Evolutionary conservation across 2,888 invertebrate species (phyloP).

Genomic region (Himalopsyche anomala): DNA sequence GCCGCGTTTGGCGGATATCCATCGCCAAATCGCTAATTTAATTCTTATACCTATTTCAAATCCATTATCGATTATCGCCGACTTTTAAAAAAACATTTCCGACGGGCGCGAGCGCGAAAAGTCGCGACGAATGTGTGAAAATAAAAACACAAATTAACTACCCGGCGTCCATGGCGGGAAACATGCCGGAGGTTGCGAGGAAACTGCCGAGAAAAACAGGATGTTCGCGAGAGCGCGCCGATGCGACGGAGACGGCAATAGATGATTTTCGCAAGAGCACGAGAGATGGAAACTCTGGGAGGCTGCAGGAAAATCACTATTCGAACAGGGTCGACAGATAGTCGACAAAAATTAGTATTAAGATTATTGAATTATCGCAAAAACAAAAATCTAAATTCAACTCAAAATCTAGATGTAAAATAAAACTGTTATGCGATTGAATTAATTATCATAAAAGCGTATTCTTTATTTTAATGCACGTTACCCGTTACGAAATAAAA

Average conservation of each 20-base stretch:
- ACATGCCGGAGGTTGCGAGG: conserved; percentile 63
- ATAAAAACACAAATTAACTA: conserved; percentile 53
- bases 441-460: too few species aligned
- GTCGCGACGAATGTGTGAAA: conserved; percentile 13
- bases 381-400: too few species aligned
- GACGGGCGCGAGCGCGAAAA: not conserved
- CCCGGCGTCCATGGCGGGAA: conserved; percentile 61
- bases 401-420: too few species aligned
- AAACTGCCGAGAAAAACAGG: conserved; percentile 65
- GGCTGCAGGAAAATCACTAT: conserved; percentile 41
- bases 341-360: too few species aligned
- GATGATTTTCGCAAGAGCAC: not conserved
- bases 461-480: too few species aligned
- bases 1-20: conserved; percentile 19
- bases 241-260: conserved; percentile 6
- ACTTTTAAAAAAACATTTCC: not conserved
- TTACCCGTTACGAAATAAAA: too few species aligned
- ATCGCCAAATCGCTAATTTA: not conserved
- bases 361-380: too few species aligned
- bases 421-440: too few species aligned
- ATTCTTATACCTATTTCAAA: not conserved
- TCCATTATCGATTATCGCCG: not conserved
- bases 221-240: conserved; percentile 56
- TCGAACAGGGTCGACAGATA: conserved; percentile 45
- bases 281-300: conserved; percentile 41